Percentiles rank a stretch among this genome's conserved stretches.
These are phyloP conservation scores for Nothoprocta pentlandii DNA, from an alignment of 2,113 vertebrate species.

Conservation along the genomic window DNA sequence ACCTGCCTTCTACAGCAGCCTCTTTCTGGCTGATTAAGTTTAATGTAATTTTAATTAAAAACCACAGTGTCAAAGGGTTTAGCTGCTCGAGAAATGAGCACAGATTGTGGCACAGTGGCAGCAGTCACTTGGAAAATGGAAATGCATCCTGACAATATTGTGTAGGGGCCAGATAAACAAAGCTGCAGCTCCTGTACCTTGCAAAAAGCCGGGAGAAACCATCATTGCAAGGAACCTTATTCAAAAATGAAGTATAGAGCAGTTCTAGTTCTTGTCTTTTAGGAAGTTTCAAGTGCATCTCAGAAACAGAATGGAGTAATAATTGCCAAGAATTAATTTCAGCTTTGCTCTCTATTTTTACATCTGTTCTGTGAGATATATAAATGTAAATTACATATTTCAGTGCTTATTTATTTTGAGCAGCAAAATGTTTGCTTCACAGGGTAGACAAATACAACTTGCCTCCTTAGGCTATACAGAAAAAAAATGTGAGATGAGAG, in stretches of 20 bases:
- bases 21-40: slow-evolving; percentile 99
- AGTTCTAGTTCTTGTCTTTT: neutral
- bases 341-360: neutral
- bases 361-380: neutral
- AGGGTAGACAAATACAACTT: neutral
- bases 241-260: slow-evolving; percentile 27
- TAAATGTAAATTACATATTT: neutral
- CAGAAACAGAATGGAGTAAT: neutral
- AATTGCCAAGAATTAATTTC: neutral
- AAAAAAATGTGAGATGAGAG: neutral
- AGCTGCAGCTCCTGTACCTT: slow-evolving; percentile 67
- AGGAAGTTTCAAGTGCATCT: neutral
- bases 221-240: slow-evolving; percentile 6
- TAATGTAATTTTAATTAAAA: slow-evolving; percentile 99
- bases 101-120: slow-evolving; percentile 98
- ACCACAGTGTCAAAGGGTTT: slow-evolving; percentile 99
- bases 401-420: slow-evolving; percentile 11
- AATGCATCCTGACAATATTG: slow-evolving; percentile 93
- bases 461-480: neutral
- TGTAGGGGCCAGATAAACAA: slow-evolving; percentile 85
- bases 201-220: slow-evolving; percentile 50
- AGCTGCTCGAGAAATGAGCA: slow-evolving; percentile 99
- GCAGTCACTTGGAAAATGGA: slow-evolving; percentile 96
- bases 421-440: neutral
- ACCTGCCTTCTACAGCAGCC: slow-evolving; percentile 92